Conservation (phyloP, 2,888 invertebrate genomes). For the Philhelius pedissequus region DNA sequence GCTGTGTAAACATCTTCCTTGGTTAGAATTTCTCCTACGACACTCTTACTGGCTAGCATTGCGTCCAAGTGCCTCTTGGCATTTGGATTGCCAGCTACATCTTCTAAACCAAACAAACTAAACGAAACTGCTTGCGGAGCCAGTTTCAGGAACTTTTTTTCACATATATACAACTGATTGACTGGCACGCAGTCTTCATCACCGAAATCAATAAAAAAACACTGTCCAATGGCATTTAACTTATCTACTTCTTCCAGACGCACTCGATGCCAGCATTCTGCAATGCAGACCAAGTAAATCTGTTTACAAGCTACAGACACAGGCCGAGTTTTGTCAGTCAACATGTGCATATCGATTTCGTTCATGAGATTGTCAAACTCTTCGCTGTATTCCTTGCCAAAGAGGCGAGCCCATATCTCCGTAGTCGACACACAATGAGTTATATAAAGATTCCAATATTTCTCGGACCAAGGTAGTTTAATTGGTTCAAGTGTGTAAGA, state of each 20-base stretch:
- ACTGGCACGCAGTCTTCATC: constrained; percentile 82
- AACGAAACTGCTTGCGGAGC: constrained; percentile 87
- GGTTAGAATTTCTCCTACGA: constrained; percentile 81
- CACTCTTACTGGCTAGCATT: constrained; percentile 80
- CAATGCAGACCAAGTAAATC: constrained; percentile 78
- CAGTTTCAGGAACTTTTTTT: constrained; percentile 83
- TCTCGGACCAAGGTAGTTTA: constrained; percentile 73
- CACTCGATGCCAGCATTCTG: constrained; percentile 82
- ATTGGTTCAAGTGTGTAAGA: constrained; percentile 69
- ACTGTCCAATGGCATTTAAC: constrained; percentile 79
- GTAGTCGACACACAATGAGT: constrained; percentile 82
- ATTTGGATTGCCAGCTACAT: constrained; percentile 79
- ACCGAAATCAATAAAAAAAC: constrained; percentile 88
- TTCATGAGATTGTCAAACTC: constrained; percentile 80
- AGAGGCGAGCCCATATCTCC: constrained; percentile 84
- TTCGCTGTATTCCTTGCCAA: constrained; percentile 83
- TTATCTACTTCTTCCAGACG: constrained; percentile 80
- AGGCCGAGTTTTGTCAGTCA: constrained; percentile 71
- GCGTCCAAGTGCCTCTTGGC: constrained; percentile 76
- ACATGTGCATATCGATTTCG: constrained; percentile 80
- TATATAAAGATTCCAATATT: constrained; percentile 82
- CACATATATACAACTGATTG: constrained; percentile 82
- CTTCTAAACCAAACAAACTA: constrained; percentile 85
- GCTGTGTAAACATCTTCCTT: constrained; percentile 73
- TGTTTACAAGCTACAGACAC: constrained; percentile 72